These are phyloP conservation scores for Diarsia dahlii DNA, from an alignment of 2,888 invertebrate species.

Conservation along the genomic window DNA sequence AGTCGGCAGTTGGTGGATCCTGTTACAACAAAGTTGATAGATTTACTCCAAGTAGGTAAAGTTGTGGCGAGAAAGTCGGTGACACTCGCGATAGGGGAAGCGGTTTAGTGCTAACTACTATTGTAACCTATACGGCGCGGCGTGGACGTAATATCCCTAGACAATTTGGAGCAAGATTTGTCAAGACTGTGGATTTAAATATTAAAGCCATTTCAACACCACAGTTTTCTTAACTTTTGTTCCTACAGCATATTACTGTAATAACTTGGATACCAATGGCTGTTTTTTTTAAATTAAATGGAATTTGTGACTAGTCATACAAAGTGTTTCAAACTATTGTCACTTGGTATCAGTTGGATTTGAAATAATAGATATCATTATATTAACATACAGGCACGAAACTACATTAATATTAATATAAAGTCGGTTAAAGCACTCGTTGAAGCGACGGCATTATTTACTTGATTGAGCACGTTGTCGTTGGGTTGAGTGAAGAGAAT, in stretches of 20 bases:
- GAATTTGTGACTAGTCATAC: no score
- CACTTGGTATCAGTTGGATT: no score
- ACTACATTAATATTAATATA: not conserved
- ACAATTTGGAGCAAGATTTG: constrained; percentile 11
- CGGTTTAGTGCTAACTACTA: constrained; percentile 24
- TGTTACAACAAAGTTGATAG: constrained; percentile 80
- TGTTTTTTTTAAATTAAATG: not conserved
- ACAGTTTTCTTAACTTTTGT: not conserved
- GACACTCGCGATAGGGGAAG: constrained; percentile 22
- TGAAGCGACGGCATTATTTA: constrained; percentile 12
- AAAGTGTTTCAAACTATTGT: not conserved
- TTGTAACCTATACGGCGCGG: constrained; percentile 18
- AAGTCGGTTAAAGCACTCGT: no score
- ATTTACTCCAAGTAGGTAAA: constrained; percentile 34
- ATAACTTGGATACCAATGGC: not conserved
- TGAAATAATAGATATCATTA: not conserved
- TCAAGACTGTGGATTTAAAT: constrained; percentile 3
- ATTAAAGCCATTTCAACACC: not conserved
- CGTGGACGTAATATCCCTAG: constrained; percentile 26
- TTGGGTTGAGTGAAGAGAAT: not conserved
- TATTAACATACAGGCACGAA: not conserved
- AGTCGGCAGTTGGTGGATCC: constrained; percentile 95
- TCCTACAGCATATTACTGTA: not conserved
- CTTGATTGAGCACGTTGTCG: constrained; percentile 7
- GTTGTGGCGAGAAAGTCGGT: constrained; percentile 32